These are phyloP conservation scores for Sebastes fasciatus DNA, from an alignment of 2,113 vertebrate species.

Conservation along the genomic window DNA sequence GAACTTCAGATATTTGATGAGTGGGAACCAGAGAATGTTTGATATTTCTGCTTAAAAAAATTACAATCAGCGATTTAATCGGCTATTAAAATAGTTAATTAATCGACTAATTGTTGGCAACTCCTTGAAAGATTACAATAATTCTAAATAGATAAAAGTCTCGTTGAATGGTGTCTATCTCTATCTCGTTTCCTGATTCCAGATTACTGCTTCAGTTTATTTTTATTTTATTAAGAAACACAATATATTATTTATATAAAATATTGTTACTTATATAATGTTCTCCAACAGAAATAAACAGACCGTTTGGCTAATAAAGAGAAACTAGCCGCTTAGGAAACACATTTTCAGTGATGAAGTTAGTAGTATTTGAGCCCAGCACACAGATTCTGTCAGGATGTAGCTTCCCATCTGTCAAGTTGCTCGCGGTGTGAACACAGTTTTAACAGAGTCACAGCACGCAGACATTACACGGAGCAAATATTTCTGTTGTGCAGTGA, in stretches of 20 bases:
- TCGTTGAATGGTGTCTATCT: neutral
- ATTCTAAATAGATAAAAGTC: neutral
- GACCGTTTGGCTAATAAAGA: neutral
- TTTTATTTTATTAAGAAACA: too few species aligned
- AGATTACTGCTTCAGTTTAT: too few species aligned
- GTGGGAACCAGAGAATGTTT: too few species aligned
- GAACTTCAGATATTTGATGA: too few species aligned
- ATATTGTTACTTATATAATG: too few species aligned
- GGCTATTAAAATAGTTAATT: too few species aligned
- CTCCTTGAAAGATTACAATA: neutral
- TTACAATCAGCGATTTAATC: too few species aligned
- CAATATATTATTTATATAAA: too few species aligned
- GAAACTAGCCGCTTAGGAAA: neutral
- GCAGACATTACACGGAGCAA: neutral
- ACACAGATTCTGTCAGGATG: neutral
- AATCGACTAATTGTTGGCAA: neutral
- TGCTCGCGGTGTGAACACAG: constrained; percentile 28
- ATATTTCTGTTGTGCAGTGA: neutral
- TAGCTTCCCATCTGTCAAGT: constrained; percentile 1
- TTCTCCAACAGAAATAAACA: too few species aligned
- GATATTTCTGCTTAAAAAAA: too few species aligned
- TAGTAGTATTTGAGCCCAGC: neutral
- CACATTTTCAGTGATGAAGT: neutral
- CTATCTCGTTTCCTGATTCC: too few species aligned
- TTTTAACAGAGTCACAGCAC: constrained; percentile 6